Conservation (phyloP, 2,113 vertebrate genomes). For the Cyprinodon brontotheroides region DNA sequence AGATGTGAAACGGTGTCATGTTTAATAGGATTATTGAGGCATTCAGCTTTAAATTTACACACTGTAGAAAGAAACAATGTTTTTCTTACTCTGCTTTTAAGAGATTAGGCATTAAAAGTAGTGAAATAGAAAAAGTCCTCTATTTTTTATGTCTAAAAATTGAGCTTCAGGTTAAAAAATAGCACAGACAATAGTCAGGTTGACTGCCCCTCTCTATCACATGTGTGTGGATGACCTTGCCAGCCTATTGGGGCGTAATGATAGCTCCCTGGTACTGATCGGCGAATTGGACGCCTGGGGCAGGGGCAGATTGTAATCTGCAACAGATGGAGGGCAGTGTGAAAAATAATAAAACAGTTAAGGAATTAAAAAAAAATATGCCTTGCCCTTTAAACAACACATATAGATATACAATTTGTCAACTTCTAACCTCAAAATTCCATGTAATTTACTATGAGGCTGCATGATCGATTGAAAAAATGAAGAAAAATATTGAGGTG, state of each 20-base stretch:
- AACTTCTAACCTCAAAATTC: not conserved
- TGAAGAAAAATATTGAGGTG: not conserved
- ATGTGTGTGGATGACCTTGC: conserved; percentile 71
- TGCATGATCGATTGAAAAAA: not conserved
- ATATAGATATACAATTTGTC: not conserved
- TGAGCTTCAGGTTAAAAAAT: not conserved
- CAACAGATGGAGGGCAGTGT: conserved; percentile 52
- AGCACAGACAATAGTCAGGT: conserved; percentile 29
- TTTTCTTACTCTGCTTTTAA: not conserved
- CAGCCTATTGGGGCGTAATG: conserved; percentile 73
- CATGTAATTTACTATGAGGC: not conserved
- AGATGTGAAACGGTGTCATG: not conserved
- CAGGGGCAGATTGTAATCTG: conserved; percentile 65
- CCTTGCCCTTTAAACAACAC: not conserved
- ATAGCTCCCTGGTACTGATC: conserved; percentile 70
- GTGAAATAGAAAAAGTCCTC: not conserved
- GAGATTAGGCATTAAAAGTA: not conserved
- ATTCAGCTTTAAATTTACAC: not conserved
- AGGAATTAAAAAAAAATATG: not conserved
- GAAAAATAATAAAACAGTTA: conserved; percentile 25
- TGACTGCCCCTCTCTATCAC: conserved; percentile 11
- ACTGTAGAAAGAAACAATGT: not conserved
- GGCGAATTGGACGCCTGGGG: conserved; percentile 72
- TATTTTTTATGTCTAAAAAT: not conserved
- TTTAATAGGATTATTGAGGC: not conserved